Evolutionary conservation across 2,888 invertebrate species (phyloP).

Genomic region (Ernsta delagoae): DNA sequence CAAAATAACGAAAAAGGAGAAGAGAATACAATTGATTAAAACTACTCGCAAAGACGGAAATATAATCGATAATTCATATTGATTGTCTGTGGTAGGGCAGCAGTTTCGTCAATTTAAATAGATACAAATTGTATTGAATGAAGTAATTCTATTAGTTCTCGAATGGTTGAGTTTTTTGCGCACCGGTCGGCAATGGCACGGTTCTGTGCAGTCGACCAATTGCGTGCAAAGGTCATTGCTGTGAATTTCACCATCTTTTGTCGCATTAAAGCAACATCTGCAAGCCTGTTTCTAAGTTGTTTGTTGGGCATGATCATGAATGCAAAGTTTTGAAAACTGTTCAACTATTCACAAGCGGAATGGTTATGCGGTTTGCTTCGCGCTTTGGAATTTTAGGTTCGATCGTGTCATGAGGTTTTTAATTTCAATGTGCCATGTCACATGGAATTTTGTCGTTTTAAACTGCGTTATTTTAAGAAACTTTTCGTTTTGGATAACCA

Average conservation of each 20-base stretch:
- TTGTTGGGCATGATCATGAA: constrained; percentile 2
- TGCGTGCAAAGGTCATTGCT: constrained; percentile 59
- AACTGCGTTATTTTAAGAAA: too few relatives aligned
- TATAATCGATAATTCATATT: background rate
- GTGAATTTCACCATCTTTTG: constrained; percentile 47
- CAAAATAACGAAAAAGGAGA: too few relatives aligned
- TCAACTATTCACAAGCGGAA: constrained; percentile 17
- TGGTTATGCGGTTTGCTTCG: background rate
- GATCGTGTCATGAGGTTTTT: background rate
- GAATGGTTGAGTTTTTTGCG: constrained; percentile 13
- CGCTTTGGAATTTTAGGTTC: background rate
- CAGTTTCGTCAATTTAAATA: constrained; percentile 20
- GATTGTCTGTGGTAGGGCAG: background rate
- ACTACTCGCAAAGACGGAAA: background rate
- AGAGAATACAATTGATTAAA: too few relatives aligned
- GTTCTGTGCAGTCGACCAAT: constrained; percentile 54
- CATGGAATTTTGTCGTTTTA: too few relatives aligned
- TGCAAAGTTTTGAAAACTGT: constrained; percentile 23
- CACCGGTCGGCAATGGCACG: constrained; percentile 59
- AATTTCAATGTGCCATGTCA: too few relatives aligned
- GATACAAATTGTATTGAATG: constrained; percentile 24
- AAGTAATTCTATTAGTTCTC: constrained; percentile 33
- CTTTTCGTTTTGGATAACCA: too few relatives aligned
- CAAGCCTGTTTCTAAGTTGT: constrained; percentile 26
- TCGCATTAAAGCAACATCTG: constrained; percentile 34